Conservation (phyloP, 1,140 invertebrate genomes). For the Patella vulgata region DNA sequence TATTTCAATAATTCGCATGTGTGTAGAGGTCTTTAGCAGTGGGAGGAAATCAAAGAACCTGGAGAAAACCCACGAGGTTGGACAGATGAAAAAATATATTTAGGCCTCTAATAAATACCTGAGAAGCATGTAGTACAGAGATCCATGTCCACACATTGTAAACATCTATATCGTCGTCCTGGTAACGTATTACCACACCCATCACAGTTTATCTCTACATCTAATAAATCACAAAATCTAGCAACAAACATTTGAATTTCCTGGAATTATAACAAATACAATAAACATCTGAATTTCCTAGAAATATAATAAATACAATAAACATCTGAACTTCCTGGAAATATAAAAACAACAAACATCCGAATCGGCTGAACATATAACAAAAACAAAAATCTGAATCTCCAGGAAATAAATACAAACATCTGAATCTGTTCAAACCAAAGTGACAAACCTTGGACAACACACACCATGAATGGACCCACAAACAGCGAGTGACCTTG, state of each 20-base stretch:
- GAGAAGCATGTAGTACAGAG: conserved; percentile 63
- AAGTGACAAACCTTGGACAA: too few relatives aligned
- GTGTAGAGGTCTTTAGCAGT: too few relatives aligned
- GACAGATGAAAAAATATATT: too few relatives aligned
- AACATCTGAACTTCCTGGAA: conserved; percentile 44
- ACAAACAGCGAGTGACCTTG: too few relatives aligned
- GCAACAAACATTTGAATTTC: conserved; percentile 64
- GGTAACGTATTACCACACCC: conserved; percentile 62
- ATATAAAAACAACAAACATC: background rate
- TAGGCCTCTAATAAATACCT: conserved; percentile 31
- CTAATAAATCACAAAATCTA: conserved; percentile 61
- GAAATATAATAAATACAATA: conserved; percentile 7
- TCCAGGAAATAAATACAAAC: conserved; percentile 7
- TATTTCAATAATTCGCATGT: too few relatives aligned
- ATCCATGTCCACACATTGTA: conserved; percentile 64
- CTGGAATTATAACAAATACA: conserved; percentile 34
- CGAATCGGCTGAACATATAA: too few relatives aligned
- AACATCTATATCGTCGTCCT: conserved; percentile 59
- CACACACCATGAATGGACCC: too few relatives aligned
- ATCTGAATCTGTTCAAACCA: too few relatives aligned
- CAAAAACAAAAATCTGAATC: conserved; percentile 2
- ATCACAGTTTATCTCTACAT: conserved; percentile 65
- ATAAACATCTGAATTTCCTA: conserved; percentile 39
- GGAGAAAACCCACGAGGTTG: too few relatives aligned
- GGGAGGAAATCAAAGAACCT: too few relatives aligned